These are phyloP conservation scores for Protaetia brevitarsis DNA, from an alignment of 1,140 invertebrate species.

Conservation along the genomic window DNA sequence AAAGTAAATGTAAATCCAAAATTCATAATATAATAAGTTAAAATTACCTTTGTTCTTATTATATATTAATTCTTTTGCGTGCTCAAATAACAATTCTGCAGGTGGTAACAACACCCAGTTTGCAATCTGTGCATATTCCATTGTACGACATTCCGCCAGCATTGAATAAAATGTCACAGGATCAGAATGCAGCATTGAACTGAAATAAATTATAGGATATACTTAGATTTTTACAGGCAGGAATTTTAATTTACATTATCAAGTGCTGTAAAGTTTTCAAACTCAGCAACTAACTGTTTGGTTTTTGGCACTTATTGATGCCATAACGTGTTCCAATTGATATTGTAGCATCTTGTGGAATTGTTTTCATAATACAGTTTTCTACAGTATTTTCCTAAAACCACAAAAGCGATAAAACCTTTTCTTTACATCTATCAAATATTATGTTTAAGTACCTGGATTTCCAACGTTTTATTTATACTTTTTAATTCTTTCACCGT, in stretches of 20 bases:
- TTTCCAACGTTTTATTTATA: slow-evolving; percentile 73
- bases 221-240: slow-evolving; percentile 15
- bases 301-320: slow-evolving; percentile 85
- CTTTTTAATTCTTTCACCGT: slow-evolving; percentile 86
- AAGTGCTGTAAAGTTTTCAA: slow-evolving; percentile 86
- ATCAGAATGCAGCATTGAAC: slow-evolving; percentile 81
- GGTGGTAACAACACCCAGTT: slow-evolving; percentile 90
- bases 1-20: background rate
- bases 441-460: slow-evolving; percentile 51
- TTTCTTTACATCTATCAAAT: background rate
- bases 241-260: slow-evolving; percentile 63
- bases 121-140: slow-evolving; percentile 81
- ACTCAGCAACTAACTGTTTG: slow-evolving; percentile 84
- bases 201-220: slow-evolving; percentile 42
- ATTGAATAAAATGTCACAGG: slow-evolving; percentile 83
- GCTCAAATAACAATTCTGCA: slow-evolving; percentile 81
- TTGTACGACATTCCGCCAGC: slow-evolving; percentile 74
- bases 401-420: background rate
- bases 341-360: slow-evolving; percentile 88
- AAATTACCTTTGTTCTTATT: slow-evolving; percentile 59
- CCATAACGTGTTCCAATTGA: slow-evolving; percentile 92
- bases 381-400: slow-evolving; percentile 83
- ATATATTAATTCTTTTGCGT: slow-evolving; percentile 67
- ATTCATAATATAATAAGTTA: slow-evolving; percentile 36
- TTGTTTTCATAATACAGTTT: slow-evolving; percentile 86